Percentiles rank a stretch among this genome's conserved stretches.
Conservation (phyloP, 2,113 vertebrate genomes). For the Pteruthius melanotis region DNA sequence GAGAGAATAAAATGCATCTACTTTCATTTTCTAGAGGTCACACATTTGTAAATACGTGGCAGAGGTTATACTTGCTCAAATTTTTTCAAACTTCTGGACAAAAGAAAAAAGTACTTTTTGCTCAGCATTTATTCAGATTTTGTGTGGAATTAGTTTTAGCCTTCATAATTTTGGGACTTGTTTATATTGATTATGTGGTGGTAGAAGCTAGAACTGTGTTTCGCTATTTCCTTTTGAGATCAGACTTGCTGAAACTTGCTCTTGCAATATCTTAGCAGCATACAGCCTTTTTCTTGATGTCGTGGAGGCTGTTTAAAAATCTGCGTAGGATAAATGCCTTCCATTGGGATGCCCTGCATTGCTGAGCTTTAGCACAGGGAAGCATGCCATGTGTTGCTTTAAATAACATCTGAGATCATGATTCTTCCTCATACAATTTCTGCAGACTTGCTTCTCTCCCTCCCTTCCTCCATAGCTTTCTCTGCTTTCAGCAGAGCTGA, state of each 20-base stretch:
- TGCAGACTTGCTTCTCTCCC: not conserved
- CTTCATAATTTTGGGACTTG: not conserved
- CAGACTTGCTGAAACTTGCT: not conserved
- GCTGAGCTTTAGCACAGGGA: not conserved
- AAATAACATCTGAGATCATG: not conserved
- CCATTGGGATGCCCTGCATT: not conserved
- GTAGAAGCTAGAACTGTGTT: not conserved
- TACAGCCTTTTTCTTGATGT: not conserved
- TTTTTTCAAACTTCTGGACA: not conserved
- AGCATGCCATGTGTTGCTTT: not conserved
- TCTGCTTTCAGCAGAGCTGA: not conserved
- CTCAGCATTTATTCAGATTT: not conserved
- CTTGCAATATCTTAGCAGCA: not conserved
- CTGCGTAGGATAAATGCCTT: not conserved
- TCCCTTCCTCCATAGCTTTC: not conserved
- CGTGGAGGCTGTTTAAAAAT: not conserved
- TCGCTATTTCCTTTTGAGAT: not conserved
- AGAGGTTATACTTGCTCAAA: not conserved
- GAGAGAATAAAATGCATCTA: not conserved
- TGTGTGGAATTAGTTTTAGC: not conserved
- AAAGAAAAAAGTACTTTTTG: not conserved
- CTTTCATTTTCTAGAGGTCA: not conserved
- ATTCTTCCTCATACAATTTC: not conserved
- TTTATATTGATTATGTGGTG: not conserved
- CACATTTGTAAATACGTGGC: not conserved